A percentile compares a stretch with the other conserved stretches of the same genome.
Evolutionary conservation across 2,888 invertebrate genomes (phyloP).

Genomic region (Belgica antarctica): DNA sequence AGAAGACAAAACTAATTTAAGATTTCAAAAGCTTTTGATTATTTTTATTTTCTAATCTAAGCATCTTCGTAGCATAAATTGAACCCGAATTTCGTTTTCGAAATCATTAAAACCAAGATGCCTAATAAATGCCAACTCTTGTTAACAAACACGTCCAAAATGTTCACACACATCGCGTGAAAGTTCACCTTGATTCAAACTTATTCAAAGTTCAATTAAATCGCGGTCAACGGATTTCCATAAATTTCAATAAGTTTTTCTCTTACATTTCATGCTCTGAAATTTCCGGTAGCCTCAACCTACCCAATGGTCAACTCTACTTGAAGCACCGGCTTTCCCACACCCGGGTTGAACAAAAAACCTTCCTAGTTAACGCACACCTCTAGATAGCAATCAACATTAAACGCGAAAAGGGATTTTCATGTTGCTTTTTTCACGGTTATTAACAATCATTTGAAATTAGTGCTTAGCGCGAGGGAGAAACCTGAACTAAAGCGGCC

Average conservation of each 20-base stretch:
- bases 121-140: too few relatives aligned
- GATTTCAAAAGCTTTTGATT: too few relatives aligned
- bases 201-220: not conserved
- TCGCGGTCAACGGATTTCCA: constrained; percentile 18
- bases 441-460: constrained; percentile 16
- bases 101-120: too few relatives aligned
- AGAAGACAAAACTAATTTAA: too few relatives aligned
- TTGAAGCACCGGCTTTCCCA: not conserved
- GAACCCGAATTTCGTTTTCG: too few relatives aligned
- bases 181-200: not conserved
- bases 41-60: too few relatives aligned
- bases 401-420: not conserved
- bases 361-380: constrained; percentile 20
- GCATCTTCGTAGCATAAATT: too few relatives aligned
- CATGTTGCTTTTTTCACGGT: constrained; percentile 6
- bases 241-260: constrained; percentile 1
- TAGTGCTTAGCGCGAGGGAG: not conserved
- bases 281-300: constrained; percentile 12
- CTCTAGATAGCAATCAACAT: not conserved
- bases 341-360: constrained; percentile 9
- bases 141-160: too few relatives aligned
- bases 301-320: not conserved
- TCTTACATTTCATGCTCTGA: constrained; percentile 9
- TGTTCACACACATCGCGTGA: too few relatives aligned
- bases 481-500: not conserved